Conservation (phyloP, 1,140 invertebrate genomes). For the Heliconius himera region DNA sequence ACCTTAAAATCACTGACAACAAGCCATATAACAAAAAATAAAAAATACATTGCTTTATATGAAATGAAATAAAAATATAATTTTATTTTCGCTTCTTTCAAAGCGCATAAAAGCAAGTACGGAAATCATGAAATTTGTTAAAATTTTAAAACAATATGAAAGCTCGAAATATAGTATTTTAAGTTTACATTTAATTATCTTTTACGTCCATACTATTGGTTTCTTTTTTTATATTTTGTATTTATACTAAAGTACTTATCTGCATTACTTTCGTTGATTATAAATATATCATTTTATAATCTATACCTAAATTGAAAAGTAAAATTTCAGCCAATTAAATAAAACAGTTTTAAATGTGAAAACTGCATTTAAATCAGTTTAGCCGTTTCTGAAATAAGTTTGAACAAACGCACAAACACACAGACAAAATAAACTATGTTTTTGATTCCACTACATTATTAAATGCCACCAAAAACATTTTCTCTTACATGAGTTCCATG, state of each 20-base stretch:
- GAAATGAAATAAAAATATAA: neutral
- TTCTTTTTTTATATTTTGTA: neutral
- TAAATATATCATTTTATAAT: no score
- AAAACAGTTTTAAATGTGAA: no score
- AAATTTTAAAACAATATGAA: neutral
- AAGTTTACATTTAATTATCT: neutral
- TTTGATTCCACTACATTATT: no score
- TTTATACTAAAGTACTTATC: neutral
- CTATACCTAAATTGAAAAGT: no score
- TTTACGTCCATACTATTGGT: neutral
- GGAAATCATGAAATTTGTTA: neutral
- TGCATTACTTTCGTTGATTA: no score
- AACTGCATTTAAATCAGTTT: no score
- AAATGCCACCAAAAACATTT: no score
- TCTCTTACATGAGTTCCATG: no score
- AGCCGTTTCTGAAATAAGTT: no score
- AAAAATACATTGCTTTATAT: neutral
- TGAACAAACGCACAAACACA: no score
- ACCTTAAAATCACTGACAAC: neutral
- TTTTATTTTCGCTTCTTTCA: constrained; percentile 2
- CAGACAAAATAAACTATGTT: no score
- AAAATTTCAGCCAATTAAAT: no score
- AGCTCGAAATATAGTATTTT: neutral
- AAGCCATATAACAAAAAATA: neutral
- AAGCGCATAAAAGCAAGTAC: neutral